Conservation (phyloP, 2,888 invertebrate genomes). For the Margaritifera margaritifera region DNA sequence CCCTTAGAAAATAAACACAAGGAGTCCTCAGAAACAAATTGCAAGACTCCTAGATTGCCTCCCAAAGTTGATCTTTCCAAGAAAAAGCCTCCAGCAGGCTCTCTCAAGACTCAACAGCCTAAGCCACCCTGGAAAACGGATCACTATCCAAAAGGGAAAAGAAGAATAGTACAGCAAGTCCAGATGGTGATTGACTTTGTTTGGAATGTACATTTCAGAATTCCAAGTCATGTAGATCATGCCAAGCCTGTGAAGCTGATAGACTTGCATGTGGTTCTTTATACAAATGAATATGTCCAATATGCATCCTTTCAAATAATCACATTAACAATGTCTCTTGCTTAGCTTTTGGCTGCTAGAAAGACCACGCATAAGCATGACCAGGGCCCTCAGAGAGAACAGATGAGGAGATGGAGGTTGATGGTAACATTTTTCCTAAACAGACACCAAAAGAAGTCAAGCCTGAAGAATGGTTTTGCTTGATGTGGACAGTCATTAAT, state of each 20-base stretch:
- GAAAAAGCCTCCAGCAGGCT: too few relatives aligned
- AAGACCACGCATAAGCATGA: constrained; percentile 2
- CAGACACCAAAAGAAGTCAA: too few relatives aligned
- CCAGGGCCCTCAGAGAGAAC: neutral
- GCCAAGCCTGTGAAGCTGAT: constrained; percentile 85
- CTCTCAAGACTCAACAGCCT: too few relatives aligned
- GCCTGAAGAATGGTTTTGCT: constrained; percentile 37
- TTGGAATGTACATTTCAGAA: constrained; percentile 91
- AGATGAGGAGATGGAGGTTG: neutral
- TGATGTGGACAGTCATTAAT: constrained; percentile 53
- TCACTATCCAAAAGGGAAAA: too few relatives aligned
- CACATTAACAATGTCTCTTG: constrained; percentile 32
- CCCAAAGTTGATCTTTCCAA: too few relatives aligned
- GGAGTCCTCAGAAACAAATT: neutral
- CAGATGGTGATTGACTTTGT: constrained; percentile 81
- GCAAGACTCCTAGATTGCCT: too few relatives aligned
- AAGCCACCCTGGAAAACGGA: too few relatives aligned
- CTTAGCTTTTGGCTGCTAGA: constrained; percentile 40
- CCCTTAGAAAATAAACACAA: constrained; percentile 6
- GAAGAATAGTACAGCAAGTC: constrained; percentile 12
- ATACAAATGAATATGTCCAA: constrained; percentile 51
- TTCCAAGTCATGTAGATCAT: constrained; percentile 80
- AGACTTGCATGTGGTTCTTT: constrained; percentile 15
- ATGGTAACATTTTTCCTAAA: neutral
- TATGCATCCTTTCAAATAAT: constrained; percentile 57